Evolutionary conservation across 2,888 invertebrate genomes (phyloP).

Genomic region (Darwinula stevensoni): DNA sequence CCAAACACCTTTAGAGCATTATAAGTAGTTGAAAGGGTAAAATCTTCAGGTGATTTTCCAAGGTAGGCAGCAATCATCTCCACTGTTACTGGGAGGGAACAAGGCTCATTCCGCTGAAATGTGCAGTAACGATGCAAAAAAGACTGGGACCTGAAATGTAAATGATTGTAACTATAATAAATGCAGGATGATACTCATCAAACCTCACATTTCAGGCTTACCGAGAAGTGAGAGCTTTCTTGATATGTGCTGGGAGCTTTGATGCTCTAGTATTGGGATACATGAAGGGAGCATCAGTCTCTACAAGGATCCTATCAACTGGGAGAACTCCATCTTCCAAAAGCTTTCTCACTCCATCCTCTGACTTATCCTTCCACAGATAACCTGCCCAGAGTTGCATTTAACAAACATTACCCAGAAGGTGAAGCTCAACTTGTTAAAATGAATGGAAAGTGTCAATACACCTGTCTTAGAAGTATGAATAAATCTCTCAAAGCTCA

Average conservation of each 20-base stretch:
- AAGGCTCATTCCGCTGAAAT: constrained; percentile 86
- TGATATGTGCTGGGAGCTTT: constrained; percentile 58
- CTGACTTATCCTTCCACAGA: constrained; percentile 70
- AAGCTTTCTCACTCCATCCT: constrained; percentile 55
- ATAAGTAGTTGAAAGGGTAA: constrained; percentile 63
- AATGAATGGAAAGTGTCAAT: no score
- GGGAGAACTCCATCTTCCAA: constrained; percentile 50
- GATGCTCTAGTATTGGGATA: constrained; percentile 79
- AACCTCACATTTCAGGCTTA: constrained; percentile 13
- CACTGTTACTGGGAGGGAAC: constrained; percentile 65
- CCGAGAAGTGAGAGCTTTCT: constrained; percentile 58
- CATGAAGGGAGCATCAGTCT: constrained; percentile 87
- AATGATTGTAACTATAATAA: background rate
- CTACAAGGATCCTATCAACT: constrained; percentile 51
- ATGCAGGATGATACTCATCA: background rate
- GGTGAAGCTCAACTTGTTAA: background rate
- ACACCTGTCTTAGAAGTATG: no score
- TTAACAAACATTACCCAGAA: background rate
- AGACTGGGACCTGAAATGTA: constrained; percentile 35
- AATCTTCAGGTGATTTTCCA: constrained; percentile 54
- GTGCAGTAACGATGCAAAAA: constrained; percentile 70
- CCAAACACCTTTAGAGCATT: constrained; percentile 73
- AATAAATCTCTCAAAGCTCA: constrained; percentile 14
- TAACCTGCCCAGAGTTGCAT: constrained; percentile 25
- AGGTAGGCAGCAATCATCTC: constrained; percentile 84